These are phyloP conservation scores for Fissipunctia ypsillon DNA, from an alignment of 2,888 invertebrate species.

Conservation along the genomic window DNA sequence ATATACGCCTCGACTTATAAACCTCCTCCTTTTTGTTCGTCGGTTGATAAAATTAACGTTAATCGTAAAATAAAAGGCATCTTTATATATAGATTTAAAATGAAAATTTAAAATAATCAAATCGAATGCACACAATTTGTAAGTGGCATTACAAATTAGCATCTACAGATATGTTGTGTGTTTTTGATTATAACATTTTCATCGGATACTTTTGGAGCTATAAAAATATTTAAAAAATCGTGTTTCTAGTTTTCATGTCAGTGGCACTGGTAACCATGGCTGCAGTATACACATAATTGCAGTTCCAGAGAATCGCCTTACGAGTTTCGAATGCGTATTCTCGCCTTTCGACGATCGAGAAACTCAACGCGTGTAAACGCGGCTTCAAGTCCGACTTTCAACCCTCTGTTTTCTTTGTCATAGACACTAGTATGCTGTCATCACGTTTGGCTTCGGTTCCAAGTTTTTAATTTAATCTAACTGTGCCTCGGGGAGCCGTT, in stretches of 20 bases:
- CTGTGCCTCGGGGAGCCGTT: constrained; percentile 43
- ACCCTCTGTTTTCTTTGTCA: constrained; percentile 24
- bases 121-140: not conserved
- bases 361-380: not conserved
- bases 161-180: not conserved
- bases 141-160: not conserved
- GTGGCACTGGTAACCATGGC: not conserved
- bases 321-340: not conserved
- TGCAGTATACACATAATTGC: not conserved
- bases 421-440: constrained; percentile 7
- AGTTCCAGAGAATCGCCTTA: not conserved
- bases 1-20: too few relatives aligned
- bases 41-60: too few relatives aligned
- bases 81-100: too few relatives aligned
- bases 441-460: constrained; percentile 37
- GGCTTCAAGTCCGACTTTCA: constrained; percentile 31
- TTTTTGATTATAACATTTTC: not conserved
- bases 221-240: not conserved
- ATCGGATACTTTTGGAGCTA: not conserved
- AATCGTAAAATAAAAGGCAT: too few relatives aligned
- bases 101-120: not conserved
- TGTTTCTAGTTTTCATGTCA: not conserved
- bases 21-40: too few relatives aligned
- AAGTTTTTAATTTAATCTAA: constrained; percentile 54
- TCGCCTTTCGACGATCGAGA: not conserved